phyloP scores from a whole-genome alignment of 2,888 invertebrate genomes.

The Thyatira batis region DNA sequence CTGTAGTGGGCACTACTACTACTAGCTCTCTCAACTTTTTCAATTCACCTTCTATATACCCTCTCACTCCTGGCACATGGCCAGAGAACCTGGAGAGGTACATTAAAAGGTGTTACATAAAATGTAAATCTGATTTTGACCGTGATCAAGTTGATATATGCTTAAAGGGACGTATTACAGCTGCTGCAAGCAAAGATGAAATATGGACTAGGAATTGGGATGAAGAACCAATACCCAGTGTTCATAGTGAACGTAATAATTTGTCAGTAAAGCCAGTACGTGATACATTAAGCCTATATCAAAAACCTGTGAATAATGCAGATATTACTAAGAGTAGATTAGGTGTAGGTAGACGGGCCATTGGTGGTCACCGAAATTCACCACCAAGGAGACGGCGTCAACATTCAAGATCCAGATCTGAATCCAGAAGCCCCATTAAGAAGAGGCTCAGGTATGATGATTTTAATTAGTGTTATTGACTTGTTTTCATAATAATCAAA shows the following conservation, averaged over 20 bases:
- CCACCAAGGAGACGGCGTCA: constrained; percentile 63
- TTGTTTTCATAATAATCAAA: constrained; percentile 4
- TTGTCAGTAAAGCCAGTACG: constrained; percentile 84
- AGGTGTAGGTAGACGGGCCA: constrained; percentile 42
- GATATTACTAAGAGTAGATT: constrained; percentile 48
- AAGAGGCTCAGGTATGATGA: constrained; percentile 70
- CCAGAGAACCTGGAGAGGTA: constrained; percentile 92
- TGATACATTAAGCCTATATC: constrained; percentile 82
- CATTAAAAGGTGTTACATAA: constrained; percentile 95
- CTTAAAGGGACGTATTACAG: constrained; percentile 95
- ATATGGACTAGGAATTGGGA: constrained; percentile 97
- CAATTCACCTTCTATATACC: constrained; percentile 58
- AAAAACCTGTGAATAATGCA: constrained; percentile 70
- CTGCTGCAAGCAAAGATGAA: constrained; percentile 93
- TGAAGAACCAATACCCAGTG: constrained; percentile 94
- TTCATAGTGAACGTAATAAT: constrained; percentile 89
- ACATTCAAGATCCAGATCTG: constrained; percentile 66
- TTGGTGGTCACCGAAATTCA: constrained; percentile 54
- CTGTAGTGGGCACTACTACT: constrained; percentile 50
- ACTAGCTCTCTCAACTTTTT: constrained; percentile 57
- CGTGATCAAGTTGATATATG: constrained; percentile 97
- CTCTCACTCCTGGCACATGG: constrained; percentile 84
- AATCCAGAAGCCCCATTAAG: constrained; percentile 75
- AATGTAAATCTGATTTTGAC: constrained; percentile 93
- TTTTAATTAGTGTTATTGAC: constrained; percentile 4